Evolutionary conservation across 1,140 invertebrate genomes (phyloP), one percentile per base, ranked within the genome.

Genomic region (Zaprionus lachaisei): DNA sequence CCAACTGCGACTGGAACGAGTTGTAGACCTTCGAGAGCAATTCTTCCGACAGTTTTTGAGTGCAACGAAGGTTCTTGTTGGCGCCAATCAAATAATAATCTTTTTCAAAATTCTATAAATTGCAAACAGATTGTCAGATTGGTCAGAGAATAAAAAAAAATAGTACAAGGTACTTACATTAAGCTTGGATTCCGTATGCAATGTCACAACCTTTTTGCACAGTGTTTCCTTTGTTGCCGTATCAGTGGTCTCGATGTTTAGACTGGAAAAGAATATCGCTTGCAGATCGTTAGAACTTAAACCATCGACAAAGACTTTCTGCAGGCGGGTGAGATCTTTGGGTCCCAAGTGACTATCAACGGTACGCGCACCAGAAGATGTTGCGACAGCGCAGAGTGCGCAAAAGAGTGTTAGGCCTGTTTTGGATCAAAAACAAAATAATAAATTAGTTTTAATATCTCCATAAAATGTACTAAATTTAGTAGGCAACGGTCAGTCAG

Each of bases 21-120:
- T 61, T 67, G 57, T 85, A 91, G 4, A 93, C 64, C 44, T 80
- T 85, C 5, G 79, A 80, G 4, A 91, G 71, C 61, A 92, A 12
- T 2, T 68, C n/a, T 56, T 91, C 81, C 1, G 81, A 54, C 0
- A 93, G 54, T 70, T 92, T 92, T 14, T 75, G 47, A 1, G 81
- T 37, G 51, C 92, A 93, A 2, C 70, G 72, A 20, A 92, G 55
- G 61, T 90, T 91, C 26, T 73, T 92, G 51, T 76, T 76, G n/a
- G 89, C 74, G n/a, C 92, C 92, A 79, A 93, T 77, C 12, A 82
- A 75, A 37, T 93, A 93, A 55, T 91, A 93, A 55, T 93, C 92
- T 72, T 92, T 93, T 58, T 93, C 92, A 60, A 89, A 93, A 49
- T 79, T 89, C 92, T 93, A 49, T 5, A 83, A 80, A 12, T 2